Base-by-base conservation (phyloP, 2,888 invertebrate genomes). In the Bugula neritina region DNA sequence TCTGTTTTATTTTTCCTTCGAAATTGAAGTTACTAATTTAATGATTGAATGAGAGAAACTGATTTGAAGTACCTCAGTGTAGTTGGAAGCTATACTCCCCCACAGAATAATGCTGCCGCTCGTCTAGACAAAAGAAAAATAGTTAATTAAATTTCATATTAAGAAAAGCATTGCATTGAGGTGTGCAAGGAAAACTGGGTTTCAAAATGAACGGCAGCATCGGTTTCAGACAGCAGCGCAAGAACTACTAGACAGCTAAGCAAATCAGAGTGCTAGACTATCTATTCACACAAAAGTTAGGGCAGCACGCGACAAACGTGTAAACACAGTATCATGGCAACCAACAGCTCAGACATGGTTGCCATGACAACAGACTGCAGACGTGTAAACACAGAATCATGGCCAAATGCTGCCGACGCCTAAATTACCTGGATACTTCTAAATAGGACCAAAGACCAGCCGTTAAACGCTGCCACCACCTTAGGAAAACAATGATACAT, bases 41-140 rank as follows among this genome's bases (percentile, higher is more conserved):
- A n/a, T n/a, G n/a, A n/a, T n/a, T n/a, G n/a, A n/a, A n/a, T n/a
- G n/a, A n/a, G n/a, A n/a, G n/a, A n/a, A n/a, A n/a, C n/a, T 69
- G 74, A 74, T 5, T 43, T 43, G 17, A 55, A 72, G 74, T 81
- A 81, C 83, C 76, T 89, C 89, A 35, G 89, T 89, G 78, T 89
- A 90, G 79, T 90, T 89, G 5, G 90, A 83, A 0, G 89, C 88
- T 71, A 90, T 87, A 58, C 90, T 89, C 27, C 90, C 90, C 89
- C 79, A 79, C 69, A 78, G 74, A 71, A 77, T 71, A 27, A 77
- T 73, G 69, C 74, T 75, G 72, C 73, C 74, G 71, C 75, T 75
- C 72, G 75, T 77, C 79, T 79, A 75, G n/a, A 63, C 72, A 72
- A 73, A 63, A 69, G 35, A 71, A 57, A 72, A n/a, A 70, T 25